phyloP scores from a whole-genome alignment of 2,113 vertebrate species.

The Potamarius usumacintae region DNA sequence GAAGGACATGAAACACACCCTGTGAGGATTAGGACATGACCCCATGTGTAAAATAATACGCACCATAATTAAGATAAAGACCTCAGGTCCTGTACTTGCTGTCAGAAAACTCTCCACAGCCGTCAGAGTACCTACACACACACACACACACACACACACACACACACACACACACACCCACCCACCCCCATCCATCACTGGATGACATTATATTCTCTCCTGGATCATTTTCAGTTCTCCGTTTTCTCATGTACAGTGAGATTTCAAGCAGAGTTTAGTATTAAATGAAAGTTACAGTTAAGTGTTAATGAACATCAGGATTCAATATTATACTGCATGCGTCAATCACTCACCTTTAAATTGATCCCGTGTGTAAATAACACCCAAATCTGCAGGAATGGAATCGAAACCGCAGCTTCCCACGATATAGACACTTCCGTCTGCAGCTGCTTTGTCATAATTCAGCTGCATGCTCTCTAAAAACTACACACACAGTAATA shows the following conservation, averaged over 20 bases:
- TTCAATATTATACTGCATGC: background rate
- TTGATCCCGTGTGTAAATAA: slow-evolving; percentile 87
- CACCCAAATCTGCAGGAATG: slow-evolving; percentile 92
- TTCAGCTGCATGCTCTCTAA: slow-evolving; percentile 88
- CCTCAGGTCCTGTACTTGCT: slow-evolving; percentile 81
- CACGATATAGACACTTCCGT: slow-evolving; percentile 86
- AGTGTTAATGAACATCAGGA: background rate
- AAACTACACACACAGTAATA: slow-evolving; percentile 74
- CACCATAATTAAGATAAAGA: slow-evolving; percentile 61
- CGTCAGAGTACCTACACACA: slow-evolving; percentile 81
- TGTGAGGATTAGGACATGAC: background rate
- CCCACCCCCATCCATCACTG: background rate
- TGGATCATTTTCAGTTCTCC: background rate
- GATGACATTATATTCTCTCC: background rate
- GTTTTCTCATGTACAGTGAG: background rate
- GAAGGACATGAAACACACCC: background rate
- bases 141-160: slow-evolving; percentile 29
- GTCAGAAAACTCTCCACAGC: slow-evolving; percentile 90
- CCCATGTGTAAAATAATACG: background rate
- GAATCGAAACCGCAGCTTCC: slow-evolving; percentile 97
- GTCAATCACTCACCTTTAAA: slow-evolving; percentile 78
- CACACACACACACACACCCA: background rate
- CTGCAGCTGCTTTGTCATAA: slow-evolving; percentile 82
- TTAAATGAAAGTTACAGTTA: background rate
- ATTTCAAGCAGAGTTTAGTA: background rate